Evolutionary conservation across 1,140 invertebrate species (phyloP), one percentile per base, ranked within the genome.

Genomic region (Zaprionus camerounensis): DNA sequence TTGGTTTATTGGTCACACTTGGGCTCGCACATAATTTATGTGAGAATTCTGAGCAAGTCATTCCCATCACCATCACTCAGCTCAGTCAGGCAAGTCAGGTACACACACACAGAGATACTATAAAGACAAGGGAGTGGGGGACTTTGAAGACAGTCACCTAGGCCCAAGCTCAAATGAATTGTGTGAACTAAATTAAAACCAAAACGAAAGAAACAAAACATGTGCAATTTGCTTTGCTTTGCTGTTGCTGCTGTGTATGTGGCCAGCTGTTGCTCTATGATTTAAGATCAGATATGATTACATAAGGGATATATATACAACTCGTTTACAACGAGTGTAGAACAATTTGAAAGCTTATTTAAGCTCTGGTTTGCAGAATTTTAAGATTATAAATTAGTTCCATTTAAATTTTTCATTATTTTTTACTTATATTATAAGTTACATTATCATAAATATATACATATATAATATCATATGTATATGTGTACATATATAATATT

Each of bases 1-100:
- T 81, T 86, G 81, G 91, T 90, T 91, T 91, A 91, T 91, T 91
- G 85, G 90, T 91, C 90, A 91, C 90, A 91, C 90, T 91, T 91
- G 90, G 85, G 78, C 90, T 91, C 90, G 82, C 82, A 80, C 91
- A 91, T 91, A 87, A 92, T 84, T 87, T 92, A 91, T 91, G 90
- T 91, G 90, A 71, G 90, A 91, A 91, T 80, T 80, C 57, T 78
- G 71, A 69, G 79, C 86, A 80, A 90, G 85, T 82, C 86, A 91
- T 88, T 90, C 82, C 86, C 85, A 83, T 79, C 77, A 76, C 80
- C 78, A 81, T 84, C 78, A 83, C 73, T 83, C 80, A 83, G 82
- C 72, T 77, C 78, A 81, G 75, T 79, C 75, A 83, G 78, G 55
- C 73, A 56, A 75, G 41, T 84, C 66, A 78, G 76, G 36, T 69